Base-by-base conservation (phyloP, 2,888 invertebrate genomes). In the Drosophila pullipes region DNA sequence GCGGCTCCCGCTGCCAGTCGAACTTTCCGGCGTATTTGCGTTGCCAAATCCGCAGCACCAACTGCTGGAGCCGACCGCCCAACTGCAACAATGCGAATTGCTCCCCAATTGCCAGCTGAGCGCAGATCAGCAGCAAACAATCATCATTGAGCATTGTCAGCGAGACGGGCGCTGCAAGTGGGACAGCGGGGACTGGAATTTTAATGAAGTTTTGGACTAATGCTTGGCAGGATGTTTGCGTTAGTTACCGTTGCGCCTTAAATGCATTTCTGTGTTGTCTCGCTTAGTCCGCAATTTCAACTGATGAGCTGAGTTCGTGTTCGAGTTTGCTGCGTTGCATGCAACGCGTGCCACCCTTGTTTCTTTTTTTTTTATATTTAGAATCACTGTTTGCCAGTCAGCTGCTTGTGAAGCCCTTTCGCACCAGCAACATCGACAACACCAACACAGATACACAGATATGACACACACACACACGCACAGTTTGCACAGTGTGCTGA, bases 101-200 rank as follows among this genome's bases (percentile, higher is more conserved):
- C 44, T 88, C 88, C 44, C 60, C 67, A 49, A 89, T 69, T 39
- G 73, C 35, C 4, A 89, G 73, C 39, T 75, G 53, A 4, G 35
- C 60, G 62, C 82, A 88, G 72, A 88, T 90, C 60, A 90, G 44
- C 55, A 83, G 53, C 66, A 88, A 74, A 53, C 88, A 90, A 70
- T 88, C 87, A 37, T 88, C 89, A 61, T 88, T 81, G 37, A 88
- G 72, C 18, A 54, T 67, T 49, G 77, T 78, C 63, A 84, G 66
- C 44, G 69, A 39, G 16, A 50, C 30, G 25, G 41, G 6, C 6
- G 52, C 52, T 65, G 53, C 49, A 18, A 31, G 13, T n/a, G 6
- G 9, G 9, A 13, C n/a, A 28, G n/a, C 22, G 30, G 7, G 13
- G 25, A 9, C 54, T 53, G 13, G 58, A 52, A 31, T 41, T 30